Conservation (phyloP, 2,888 invertebrate species). For the Timandra comae region DNA sequence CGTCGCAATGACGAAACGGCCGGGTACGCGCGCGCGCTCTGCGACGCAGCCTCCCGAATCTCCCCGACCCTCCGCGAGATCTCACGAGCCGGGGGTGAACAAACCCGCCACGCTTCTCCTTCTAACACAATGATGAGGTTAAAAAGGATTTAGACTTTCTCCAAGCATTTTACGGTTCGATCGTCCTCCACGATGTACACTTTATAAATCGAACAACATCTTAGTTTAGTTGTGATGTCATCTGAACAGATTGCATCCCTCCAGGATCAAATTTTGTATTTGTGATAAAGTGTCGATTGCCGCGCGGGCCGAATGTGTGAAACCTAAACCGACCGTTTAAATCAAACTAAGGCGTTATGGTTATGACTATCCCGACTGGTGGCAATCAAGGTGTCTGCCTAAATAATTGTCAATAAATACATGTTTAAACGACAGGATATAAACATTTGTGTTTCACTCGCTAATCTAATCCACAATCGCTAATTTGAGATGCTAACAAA, state of each 20-base stretch:
- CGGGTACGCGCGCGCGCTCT: constrained; percentile 74
- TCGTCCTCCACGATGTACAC: constrained; percentile 40
- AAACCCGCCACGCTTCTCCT: constrained; percentile 71
- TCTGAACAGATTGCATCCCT: constrained; percentile 22
- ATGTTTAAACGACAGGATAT: no score
- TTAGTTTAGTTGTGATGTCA: constrained; percentile 28
- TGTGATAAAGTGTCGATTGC: constrained; percentile 1
- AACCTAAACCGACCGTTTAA: no score
- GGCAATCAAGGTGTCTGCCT: no score
- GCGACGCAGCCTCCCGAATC: constrained; percentile 65
- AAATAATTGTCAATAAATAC: no score
- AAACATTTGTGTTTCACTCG: no score
- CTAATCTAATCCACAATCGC: no score
- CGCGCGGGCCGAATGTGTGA: no score
- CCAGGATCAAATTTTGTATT: constrained; percentile 10
- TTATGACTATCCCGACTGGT: no score
- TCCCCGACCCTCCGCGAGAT: constrained; percentile 54
- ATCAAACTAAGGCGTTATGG: no score
- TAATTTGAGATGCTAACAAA: constrained; percentile 9
- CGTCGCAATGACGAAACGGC: constrained; percentile 76
- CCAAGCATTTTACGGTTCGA: constrained; percentile 63
- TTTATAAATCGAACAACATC: constrained; percentile 34
- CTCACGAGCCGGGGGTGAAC: constrained; percentile 66
- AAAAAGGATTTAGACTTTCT: constrained; percentile 72
- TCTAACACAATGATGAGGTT: constrained; percentile 70